phyloP scores from a whole-genome alignment of 1,140 invertebrate genomes.

The Laupala kohalensis region DNA sequence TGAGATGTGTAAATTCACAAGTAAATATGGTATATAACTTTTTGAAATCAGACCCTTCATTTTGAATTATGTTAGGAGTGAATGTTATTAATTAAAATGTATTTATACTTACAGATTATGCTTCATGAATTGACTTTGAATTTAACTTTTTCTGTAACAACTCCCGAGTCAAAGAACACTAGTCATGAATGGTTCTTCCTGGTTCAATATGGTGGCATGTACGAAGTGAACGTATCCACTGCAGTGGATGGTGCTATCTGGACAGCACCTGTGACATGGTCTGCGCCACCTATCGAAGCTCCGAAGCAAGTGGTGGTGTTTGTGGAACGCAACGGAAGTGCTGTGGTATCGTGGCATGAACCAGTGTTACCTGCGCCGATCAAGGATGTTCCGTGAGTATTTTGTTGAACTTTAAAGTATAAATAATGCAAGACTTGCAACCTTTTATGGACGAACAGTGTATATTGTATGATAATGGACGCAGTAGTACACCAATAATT shows the following conservation, averaged over 20 bases:
- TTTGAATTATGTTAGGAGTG: too few relatives aligned
- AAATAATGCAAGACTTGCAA: too few relatives aligned
- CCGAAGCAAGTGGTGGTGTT: constrained; percentile 48
- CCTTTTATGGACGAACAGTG: too few relatives aligned
- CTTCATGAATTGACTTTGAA: constrained; percentile 36
- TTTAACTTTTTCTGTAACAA: constrained; percentile 30
- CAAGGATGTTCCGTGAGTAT: constrained; percentile 13
- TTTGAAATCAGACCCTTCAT: too few relatives aligned
- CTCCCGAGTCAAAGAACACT: constrained; percentile 30
- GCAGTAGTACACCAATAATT: neutral
- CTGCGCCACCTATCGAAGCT: constrained; percentile 41
- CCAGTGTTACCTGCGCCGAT: constrained; percentile 11
- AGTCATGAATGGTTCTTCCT: constrained; percentile 30
- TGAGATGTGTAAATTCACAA: too few relatives aligned
- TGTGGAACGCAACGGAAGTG: constrained; percentile 37
- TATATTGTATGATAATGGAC: too few relatives aligned
- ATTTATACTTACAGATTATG: constrained; percentile 30
- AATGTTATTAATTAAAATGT: too few relatives aligned
- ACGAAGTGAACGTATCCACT: constrained; percentile 45
- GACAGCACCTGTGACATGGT: constrained; percentile 32
- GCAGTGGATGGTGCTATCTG: constrained; percentile 28
- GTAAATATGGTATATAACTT: too few relatives aligned
- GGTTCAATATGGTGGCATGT: constrained; percentile 46
- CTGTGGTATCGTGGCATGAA: constrained; percentile 48
- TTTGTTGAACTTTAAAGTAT: constrained; percentile 1